Evolutionary conservation across 2,797 vertebrate genomes (phyloP), one percentile per base, ranked within the genome.

Genomic region (Phoeniculus purpureus): DNA sequence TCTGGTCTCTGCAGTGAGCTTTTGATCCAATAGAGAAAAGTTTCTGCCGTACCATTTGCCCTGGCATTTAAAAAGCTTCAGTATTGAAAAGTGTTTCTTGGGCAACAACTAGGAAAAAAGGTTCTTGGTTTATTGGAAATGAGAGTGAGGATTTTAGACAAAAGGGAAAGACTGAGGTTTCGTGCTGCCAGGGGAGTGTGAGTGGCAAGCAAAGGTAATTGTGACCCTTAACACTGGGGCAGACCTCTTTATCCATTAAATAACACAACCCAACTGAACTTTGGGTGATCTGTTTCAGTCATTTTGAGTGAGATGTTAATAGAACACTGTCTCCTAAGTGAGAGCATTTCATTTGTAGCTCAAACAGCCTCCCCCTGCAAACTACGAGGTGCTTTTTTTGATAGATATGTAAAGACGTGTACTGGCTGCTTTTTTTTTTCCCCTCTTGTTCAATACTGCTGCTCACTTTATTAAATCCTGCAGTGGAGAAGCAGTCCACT

Each of bases 401-500:
- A 52, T 56, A 73, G 37, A 75, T 79, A 25, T 26, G 37, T 82
- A 89, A 82, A 65, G 27, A 61, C 51, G 58, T 61, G 66, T 80
- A 37, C 51, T 89, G 81, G 61, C 73, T 80, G 61, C 8, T 85
- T 17, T 29, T 45, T 47, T 5, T 21, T 29, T 45, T 15, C 10
- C 6, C 15, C 43, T 4, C 4, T 10, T 23, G 12, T 43, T 82
- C 59, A 83, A 4, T 31, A 48, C 9, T 55, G 14, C 15, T 68
- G 51, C 59, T 87, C 43, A 25, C 31, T 89, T 90, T 75, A 87
- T 83, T 91, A 93, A 92, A 91, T 68, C 26, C 32, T 75, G 43
- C 82, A 78, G 59, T 25, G 12, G 58, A 92, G 60, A 89, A 91
- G 25, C 29, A 75, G 52, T 37, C 70, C 83, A 60, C 15, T 91